Conservation (phyloP, 2,888 invertebrate genomes). For the Drosophila peninsularis region DNA sequence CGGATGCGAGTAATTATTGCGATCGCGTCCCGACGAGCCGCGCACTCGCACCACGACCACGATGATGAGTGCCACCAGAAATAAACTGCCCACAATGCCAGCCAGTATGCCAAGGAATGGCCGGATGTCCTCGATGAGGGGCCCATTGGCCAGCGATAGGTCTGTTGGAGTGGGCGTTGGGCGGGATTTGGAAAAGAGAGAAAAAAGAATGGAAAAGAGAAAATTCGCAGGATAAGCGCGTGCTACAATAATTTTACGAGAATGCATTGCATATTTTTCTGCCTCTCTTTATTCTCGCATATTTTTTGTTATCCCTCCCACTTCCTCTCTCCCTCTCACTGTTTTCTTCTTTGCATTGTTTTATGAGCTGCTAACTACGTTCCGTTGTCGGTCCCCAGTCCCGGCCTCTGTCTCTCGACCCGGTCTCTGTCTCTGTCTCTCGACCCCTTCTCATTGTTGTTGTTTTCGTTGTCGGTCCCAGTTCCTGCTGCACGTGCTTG, state of each 20-base stretch:
- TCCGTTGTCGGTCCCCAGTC: constrained; percentile 48
- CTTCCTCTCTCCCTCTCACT: background rate
- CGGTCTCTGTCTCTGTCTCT: constrained; percentile 14
- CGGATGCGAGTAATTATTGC: constrained; percentile 84
- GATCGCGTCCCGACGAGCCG: constrained; percentile 84
- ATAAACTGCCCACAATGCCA: constrained; percentile 86
- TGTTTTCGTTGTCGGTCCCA: constrained; percentile 52
- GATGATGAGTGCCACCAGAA: constrained; percentile 86
- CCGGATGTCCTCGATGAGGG: constrained; percentile 86
- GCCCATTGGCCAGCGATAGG: constrained; percentile 84
- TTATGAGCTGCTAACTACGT: constrained; percentile 80
- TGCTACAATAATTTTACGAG: constrained; percentile 47
- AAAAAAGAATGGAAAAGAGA: constrained; percentile 12
- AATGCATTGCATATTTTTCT: constrained; percentile 46
- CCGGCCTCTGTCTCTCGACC: constrained; percentile 21
- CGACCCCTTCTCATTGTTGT: constrained; percentile 24
- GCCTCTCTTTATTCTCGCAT: constrained; percentile 28
- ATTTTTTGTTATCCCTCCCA: constrained; percentile 6
- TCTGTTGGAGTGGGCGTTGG: constrained; percentile 62
- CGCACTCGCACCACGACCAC: constrained; percentile 86
- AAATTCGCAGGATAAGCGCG: constrained; percentile 39
- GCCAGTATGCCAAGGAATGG: constrained; percentile 86
- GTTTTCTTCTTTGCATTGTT: constrained; percentile 59
- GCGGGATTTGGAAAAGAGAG: constrained; percentile 2
- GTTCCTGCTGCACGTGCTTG: constrained; percentile 67